Percentiles rank a stretch among this genome's conserved stretches.
Conservation (phyloP, 2,888 invertebrate genomes). For the Harpalus rubripes region DNA sequence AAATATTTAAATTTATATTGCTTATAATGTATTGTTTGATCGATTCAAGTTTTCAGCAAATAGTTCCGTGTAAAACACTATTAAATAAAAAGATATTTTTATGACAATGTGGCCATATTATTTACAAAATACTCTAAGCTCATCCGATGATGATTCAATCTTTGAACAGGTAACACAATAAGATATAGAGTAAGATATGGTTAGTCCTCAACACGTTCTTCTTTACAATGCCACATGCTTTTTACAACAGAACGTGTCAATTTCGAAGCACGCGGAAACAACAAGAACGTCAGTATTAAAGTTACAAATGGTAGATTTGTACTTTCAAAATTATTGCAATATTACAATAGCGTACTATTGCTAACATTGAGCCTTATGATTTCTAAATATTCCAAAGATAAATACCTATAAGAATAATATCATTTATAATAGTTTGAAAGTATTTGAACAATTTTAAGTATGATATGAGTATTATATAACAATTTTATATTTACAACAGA, state of each 20-base stretch:
- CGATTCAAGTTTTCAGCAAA: too few species aligned
- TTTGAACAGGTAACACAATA: conserved; percentile 4
- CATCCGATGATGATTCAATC: neutral
- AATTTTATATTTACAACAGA: neutral
- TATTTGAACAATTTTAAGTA: neutral
- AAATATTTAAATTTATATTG: too few species aligned
- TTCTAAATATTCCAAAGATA: neutral
- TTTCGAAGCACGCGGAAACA: neutral
- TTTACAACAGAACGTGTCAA: conserved; percentile 34
- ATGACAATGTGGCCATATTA: neutral
- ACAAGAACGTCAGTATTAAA: neutral
- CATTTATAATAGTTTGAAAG: neutral
- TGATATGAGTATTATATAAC: neutral
- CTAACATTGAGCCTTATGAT: neutral
- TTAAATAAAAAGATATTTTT: neutral
- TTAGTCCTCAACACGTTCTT: conserved; percentile 1
- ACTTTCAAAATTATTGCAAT: neutral
- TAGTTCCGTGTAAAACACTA: neutral
- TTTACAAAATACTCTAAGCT: neutral
- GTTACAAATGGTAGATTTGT: neutral
- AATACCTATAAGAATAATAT: conserved; percentile 7
- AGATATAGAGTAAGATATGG: conserved; percentile 3
- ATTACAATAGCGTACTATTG: neutral
- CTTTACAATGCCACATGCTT: conserved; percentile 26
- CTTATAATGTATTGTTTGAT: too few species aligned